Percentiles rank a stretch among this genome's conserved stretches.
phyloP scores from a whole-genome alignment of 1,140 invertebrate species.

The Heliconius melpomene region DNA sequence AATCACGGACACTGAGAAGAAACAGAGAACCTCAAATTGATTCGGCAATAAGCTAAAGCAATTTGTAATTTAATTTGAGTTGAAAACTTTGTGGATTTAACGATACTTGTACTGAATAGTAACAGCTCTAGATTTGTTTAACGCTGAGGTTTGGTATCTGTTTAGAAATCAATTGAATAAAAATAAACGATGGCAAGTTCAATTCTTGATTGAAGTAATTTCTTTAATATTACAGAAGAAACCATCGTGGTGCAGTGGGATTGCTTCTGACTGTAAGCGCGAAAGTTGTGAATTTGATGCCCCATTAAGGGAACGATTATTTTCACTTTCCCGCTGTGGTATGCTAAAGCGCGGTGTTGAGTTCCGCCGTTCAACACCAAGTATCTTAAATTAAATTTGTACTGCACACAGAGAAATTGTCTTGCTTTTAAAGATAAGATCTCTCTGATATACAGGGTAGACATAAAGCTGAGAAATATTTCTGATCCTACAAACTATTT shows the following conservation, averaged over 20 bases:
- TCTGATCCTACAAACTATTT: too few relatives aligned
- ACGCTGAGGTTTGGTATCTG: background rate
- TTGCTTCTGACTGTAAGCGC: background rate
- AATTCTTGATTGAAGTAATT: background rate
- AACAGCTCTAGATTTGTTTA: background rate
- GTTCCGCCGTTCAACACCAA: too few relatives aligned
- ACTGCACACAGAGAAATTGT: too few relatives aligned
- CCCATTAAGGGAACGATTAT: too few relatives aligned
- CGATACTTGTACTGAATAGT: background rate
- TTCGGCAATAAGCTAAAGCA: constrained; percentile 6
- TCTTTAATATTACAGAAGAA: background rate
- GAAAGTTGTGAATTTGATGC: too few relatives aligned
- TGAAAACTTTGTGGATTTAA: background rate
- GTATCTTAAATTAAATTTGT: too few relatives aligned
- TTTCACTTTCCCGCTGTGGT: too few relatives aligned
- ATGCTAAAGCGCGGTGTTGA: too few relatives aligned
- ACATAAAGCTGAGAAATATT: too few relatives aligned
- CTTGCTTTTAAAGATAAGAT: too few relatives aligned
- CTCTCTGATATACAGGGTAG: too few relatives aligned
- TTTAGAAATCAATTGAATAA: background rate
- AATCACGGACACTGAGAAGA: background rate
- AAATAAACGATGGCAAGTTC: background rate
- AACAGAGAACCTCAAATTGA: background rate
- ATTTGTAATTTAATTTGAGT: constrained; percentile 11
- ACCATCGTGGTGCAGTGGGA: background rate